Evolutionary conservation across 2,888 invertebrate species (phyloP).

Genomic region (Physocephala rufipes): DNA sequence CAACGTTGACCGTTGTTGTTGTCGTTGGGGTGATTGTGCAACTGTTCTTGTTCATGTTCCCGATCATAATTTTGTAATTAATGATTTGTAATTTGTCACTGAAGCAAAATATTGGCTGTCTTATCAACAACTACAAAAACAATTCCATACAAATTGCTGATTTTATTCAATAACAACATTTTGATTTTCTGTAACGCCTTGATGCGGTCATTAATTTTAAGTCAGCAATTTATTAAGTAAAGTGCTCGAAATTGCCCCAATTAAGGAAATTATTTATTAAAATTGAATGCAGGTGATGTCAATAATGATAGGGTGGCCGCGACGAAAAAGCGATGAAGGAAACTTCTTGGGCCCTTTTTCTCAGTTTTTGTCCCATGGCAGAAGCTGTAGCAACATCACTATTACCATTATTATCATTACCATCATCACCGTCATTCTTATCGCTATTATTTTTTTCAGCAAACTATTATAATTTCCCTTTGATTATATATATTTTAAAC

Average conservation of each 20-base stretch:
- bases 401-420: not conserved
- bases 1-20: not conserved
- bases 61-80: slow-evolving; percentile 37
- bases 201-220: not conserved
- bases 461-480: not conserved
- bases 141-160: slow-evolving; percentile 38
- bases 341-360: too few species aligned
- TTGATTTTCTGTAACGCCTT: not conserved
- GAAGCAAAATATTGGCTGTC: too few species aligned
- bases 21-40: not conserved
- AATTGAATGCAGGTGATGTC: slow-evolving; percentile 8
- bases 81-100: slow-evolving; percentile 43
- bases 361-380: too few species aligned
- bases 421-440: not conserved
- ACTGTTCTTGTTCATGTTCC: slow-evolving; percentile 10
- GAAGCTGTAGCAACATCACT: not conserved
- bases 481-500: not conserved
- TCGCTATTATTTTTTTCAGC: slow-evolving; percentile 2
- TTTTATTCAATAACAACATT: not conserved
- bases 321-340: too few species aligned
- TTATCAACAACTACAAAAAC: slow-evolving; percentile 24
- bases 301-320: not conserved
- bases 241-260: slow-evolving; percentile 27
- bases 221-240: slow-evolving; percentile 27
- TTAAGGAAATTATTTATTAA: slow-evolving; percentile 32